A percentile compares a stretch with the other conserved stretches of the same genome.
phyloP scores from a whole-genome alignment of 2,797 vertebrate species.

The Myotis daubentonii region DNA sequence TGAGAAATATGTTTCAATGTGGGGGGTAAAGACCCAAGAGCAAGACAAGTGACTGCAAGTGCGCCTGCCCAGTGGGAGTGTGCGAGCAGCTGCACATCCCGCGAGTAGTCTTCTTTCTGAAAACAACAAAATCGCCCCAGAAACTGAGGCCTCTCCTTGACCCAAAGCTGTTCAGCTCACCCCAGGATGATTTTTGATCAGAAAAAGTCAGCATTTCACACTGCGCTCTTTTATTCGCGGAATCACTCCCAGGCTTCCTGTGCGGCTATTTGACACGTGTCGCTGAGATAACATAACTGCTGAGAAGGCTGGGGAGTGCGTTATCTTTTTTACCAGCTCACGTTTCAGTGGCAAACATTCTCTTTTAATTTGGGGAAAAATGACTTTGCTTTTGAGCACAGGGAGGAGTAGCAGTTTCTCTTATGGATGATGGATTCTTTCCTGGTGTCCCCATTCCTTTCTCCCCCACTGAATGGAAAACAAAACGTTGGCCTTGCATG shows the following conservation, averaged over 20 bases:
- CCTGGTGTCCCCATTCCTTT: neutral
- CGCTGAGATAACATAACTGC: constrained; percentile 75
- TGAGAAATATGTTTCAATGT: constrained; percentile 40
- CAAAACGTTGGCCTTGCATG: constrained; percentile 48
- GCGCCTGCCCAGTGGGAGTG: constrained; percentile 17
- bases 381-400: constrained; percentile 72
- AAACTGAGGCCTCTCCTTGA: constrained; percentile 75
- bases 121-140: constrained; percentile 75
- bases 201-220: constrained; percentile 81
- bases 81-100: neutral
- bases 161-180: constrained; percentile 76
- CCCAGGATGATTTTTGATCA: constrained; percentile 82
- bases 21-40: neutral
- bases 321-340: constrained; percentile 76
- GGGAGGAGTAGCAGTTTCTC: constrained; percentile 63
- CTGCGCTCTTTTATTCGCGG: constrained; percentile 82
- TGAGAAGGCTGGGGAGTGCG: constrained; percentile 68
- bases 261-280: constrained; percentile 71
- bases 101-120: constrained; percentile 67
- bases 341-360: constrained; percentile 77
- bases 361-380: constrained; percentile 76
- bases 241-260: constrained; percentile 69
- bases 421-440: constrained; percentile 71
- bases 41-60: neutral
- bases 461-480: neutral